phyloP scores from a whole-genome alignment of 2,797 vertebrate species.

The Salmo trutta region DNA sequence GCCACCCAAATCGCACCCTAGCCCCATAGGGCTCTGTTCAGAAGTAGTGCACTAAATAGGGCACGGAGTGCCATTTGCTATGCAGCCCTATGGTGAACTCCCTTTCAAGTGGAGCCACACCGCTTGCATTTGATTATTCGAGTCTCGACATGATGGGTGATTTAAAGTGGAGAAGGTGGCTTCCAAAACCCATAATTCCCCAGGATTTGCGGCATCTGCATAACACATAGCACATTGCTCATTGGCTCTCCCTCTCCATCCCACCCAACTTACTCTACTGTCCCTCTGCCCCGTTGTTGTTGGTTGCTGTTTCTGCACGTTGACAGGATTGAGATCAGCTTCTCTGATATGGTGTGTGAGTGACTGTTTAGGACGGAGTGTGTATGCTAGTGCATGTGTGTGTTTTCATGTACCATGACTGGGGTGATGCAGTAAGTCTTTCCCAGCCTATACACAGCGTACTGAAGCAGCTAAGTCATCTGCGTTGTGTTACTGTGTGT shows the following conservation, averaged over 20 bases:
- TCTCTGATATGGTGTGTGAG: constrained; percentile 1
- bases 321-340: constrained; percentile 46
- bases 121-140: constrained; percentile 55
- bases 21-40: neutral
- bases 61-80: constrained; percentile 1
- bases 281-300: constrained; percentile 37
- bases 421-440: neutral
- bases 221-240: constrained; percentile 46
- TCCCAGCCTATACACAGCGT: neutral
- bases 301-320: constrained; percentile 46
- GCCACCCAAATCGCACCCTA: neutral
- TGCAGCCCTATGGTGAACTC: constrained; percentile 44
- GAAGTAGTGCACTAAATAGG: neutral
- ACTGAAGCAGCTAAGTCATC: constrained; percentile 46
- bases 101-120: constrained; percentile 18
- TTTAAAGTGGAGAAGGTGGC: constrained; percentile 47
- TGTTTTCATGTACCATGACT: neutral
- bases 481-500: constrained; percentile 52
- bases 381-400: neutral
- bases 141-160: constrained; percentile 46
- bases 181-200: constrained; percentile 54
- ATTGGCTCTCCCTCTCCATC: constrained; percentile 34
- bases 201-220: constrained; percentile 60
- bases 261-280: constrained; percentile 13
- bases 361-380: neutral